Evolutionary conservation across 2,113 vertebrate species (phyloP).

Genomic region (Boleophthalmus pectinirostris): DNA sequence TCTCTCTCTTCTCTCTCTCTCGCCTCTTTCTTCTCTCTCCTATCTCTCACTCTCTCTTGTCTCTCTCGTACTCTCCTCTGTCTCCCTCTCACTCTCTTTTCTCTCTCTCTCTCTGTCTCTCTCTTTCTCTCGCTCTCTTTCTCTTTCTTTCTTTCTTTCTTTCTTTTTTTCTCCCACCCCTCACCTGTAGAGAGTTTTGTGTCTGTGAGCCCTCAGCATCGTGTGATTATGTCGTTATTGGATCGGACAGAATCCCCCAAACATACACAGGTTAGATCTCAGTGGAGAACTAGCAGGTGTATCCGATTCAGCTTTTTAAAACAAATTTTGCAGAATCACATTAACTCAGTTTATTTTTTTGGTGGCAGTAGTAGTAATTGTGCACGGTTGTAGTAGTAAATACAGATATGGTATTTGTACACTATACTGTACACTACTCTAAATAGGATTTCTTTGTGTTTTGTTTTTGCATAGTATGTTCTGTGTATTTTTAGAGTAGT

Average conservation of each 20-base stretch:
- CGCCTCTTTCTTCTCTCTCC: no score
- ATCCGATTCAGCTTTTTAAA: no score
- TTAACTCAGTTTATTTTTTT: no score
- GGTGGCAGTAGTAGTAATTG: background rate
- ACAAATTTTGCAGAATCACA: background rate
- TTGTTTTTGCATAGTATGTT: background rate
- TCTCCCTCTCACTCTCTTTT: no score
- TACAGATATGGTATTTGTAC: no score
- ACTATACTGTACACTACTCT: background rate
- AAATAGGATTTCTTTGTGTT: background rate
- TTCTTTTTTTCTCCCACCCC: background rate
- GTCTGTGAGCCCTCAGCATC: constrained; percentile 32
- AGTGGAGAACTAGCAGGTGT: background rate
- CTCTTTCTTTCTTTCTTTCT: background rate
- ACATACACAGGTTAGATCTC: background rate
- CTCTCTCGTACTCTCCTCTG: no score
- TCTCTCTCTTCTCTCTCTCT: no score
- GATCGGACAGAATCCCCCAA: constrained; percentile 47
- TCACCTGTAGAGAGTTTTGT: constrained; percentile 8
- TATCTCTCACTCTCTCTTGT: background rate
- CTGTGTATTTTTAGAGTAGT: background rate
- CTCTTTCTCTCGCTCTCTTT: no score
- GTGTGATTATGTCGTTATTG: constrained; percentile 52
- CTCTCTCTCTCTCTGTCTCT: background rate
- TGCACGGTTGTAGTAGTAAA: no score